A percentile compares a stretch with the other conserved stretches of the same genome.
Evolutionary conservation across 2,888 invertebrate species (phyloP).

Genomic region (Fragum fragum): DNA sequence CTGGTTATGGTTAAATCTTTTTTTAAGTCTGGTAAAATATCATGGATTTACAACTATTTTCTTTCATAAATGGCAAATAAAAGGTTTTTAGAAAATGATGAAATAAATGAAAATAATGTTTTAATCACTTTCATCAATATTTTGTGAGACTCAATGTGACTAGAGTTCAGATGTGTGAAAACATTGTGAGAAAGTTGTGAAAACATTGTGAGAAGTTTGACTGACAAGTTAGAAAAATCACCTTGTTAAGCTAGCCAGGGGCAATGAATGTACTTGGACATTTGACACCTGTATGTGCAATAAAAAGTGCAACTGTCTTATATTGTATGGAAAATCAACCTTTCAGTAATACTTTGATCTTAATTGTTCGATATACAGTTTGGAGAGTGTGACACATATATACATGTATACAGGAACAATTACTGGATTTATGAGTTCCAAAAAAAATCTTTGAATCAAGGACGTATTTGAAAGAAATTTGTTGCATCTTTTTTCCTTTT

Average conservation of each 20-base stretch:
- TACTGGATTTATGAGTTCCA: too few species aligned
- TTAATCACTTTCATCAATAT: neutral
- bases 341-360: neutral
- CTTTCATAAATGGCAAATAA: too few species aligned
- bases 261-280: neutral
- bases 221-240: neutral
- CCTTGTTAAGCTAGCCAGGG: neutral
- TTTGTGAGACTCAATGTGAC: neutral
- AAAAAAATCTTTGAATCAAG: too few species aligned
- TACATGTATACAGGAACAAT: too few species aligned
- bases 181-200: constrained; percentile 1
- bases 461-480: too few species aligned
- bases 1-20: too few species aligned
- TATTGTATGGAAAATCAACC: neutral
- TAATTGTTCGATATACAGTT: too few species aligned
- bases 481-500: too few species aligned
- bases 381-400: too few species aligned
- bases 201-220: neutral
- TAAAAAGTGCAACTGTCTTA: neutral
- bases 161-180: neutral
- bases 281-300: neutral
- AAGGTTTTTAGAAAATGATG: too few species aligned
- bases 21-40: too few species aligned
- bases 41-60: too few species aligned
- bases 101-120: neutral